These are phyloP conservation scores for Oceanodroma tethys DNA, from an alignment of 2,113 vertebrate species.

Conservation along the genomic window DNA sequence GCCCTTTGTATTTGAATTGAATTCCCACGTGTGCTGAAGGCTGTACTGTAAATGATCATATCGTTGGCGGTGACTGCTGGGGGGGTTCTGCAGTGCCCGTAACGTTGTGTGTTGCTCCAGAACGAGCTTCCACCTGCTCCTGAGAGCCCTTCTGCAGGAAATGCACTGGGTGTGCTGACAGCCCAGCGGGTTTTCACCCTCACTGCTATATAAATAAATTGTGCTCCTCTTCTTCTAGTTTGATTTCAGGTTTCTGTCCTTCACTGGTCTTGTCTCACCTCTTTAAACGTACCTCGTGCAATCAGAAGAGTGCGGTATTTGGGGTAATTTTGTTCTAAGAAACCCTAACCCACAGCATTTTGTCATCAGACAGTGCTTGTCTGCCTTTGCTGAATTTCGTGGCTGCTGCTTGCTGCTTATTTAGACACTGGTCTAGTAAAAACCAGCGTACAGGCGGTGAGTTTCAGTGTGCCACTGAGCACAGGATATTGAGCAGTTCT, in stretches of 20 bases:
- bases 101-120: neutral
- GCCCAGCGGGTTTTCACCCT: neutral
- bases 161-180: neutral
- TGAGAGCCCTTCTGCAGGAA: neutral
- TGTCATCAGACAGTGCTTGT: neutral
- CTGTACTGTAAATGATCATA: neutral
- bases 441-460: neutral
- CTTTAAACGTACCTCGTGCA: neutral
- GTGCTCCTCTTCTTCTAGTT: neutral
- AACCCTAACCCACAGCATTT: neutral
- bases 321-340: neutral
- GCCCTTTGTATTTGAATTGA: neutral
- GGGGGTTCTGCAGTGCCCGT: neutral
- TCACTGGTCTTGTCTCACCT: neutral
- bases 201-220: neutral
- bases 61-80: neutral
- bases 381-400: neutral
- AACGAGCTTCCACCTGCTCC: neutral
- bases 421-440: neutral
- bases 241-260: neutral
- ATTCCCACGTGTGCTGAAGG: neutral
- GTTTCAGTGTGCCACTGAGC: neutral
- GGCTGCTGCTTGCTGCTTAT: neutral
- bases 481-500: neutral
- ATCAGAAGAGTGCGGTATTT: neutral